Conservation (phyloP, 2,888 invertebrate species). For the Erebia ligea region DNA sequence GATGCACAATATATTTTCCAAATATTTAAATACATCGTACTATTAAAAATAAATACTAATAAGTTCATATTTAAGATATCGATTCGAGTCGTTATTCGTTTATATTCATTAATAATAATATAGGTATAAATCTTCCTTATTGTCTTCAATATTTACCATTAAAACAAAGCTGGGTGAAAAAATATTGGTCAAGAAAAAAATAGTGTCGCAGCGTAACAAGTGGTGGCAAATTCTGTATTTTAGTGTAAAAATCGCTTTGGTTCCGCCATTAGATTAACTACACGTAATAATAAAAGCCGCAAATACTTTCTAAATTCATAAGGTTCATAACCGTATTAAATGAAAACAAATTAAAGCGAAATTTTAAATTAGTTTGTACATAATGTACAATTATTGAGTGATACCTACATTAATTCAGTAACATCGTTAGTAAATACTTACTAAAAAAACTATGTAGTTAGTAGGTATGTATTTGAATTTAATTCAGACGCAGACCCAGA, state of each 20-base stretch:
- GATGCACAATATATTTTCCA: constrained; percentile 37
- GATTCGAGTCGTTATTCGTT: constrained; percentile 70
- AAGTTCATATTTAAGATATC: constrained; percentile 76
- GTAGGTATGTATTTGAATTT: too few species aligned
- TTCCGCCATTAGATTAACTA: constrained; percentile 61
- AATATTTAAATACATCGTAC: constrained; percentile 45
- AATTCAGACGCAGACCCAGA: too few species aligned
- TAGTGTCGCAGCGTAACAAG: constrained; percentile 69
- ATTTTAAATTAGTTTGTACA: constrained; percentile 29
- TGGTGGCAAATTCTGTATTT: constrained; percentile 67
- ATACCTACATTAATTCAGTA: constrained; percentile 11
- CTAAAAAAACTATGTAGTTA: too few species aligned
- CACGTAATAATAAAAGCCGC: constrained; percentile 51
- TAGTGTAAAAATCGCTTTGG: constrained; percentile 69
- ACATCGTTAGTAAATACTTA: too few species aligned
- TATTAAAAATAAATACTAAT: constrained; percentile 62
- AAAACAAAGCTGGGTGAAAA: constrained; percentile 67
- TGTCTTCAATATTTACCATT: constrained; percentile 79
- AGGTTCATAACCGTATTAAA: constrained; percentile 73
- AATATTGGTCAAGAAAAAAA: constrained; percentile 46
- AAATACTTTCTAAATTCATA: constrained; percentile 53
- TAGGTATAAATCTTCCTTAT: constrained; percentile 82
- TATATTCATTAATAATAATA: constrained; percentile 72
- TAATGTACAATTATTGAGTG: constrained; percentile 40
- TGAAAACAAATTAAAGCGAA: constrained; percentile 50